Percentiles rank a stretch among this genome's conserved stretches.
These are phyloP conservation scores for Theocolax elegans DNA, from an alignment of 1,140 invertebrate species.

Conservation along the genomic window DNA sequence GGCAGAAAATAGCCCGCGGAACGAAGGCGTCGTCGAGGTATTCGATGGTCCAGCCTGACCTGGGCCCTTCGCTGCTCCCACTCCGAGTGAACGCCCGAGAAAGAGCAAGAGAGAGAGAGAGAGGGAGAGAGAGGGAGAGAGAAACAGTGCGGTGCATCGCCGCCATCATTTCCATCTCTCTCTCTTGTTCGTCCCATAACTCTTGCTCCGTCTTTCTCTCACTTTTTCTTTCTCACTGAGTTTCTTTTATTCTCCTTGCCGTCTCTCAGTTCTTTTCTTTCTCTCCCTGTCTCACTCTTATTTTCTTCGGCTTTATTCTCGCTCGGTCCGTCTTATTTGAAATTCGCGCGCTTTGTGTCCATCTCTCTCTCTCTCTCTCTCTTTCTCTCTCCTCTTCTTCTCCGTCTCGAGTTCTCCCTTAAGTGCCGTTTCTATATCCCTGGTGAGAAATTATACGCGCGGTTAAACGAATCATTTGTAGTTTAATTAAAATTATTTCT, in stretches of 20 bases:
- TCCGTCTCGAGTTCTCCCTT: neutral
- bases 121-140: neutral
- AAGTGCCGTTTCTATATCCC: slow-evolving; percentile 9
- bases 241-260: slow-evolving; percentile 2
- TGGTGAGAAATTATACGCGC: slow-evolving; percentile 5
- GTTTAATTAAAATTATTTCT: slow-evolving; percentile 11
- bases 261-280: slow-evolving; percentile 9
- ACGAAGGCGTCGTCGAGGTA: slow-evolving; percentile 16
- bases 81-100: neutral
- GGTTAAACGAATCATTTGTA: neutral
- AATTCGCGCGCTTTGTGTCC: slow-evolving; percentile 31
- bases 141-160: slow-evolving; percentile 10
- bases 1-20: slow-evolving; percentile 27
- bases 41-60: slow-evolving; percentile 17
- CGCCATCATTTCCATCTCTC: slow-evolving; percentile 9
- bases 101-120: neutral
- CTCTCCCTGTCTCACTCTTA: slow-evolving; percentile 8
- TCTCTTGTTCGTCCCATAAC: neutral
- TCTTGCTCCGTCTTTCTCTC: slow-evolving; percentile 28
- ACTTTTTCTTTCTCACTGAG: slow-evolving; percentile 36
- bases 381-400: neutral
- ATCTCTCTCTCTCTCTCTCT: neutral
- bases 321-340: slow-evolving; percentile 15
- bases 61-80: neutral
- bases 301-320: slow-evolving; percentile 10